Evolutionary conservation across 2,888 invertebrate genomes (phyloP), one percentile per base, ranked within the genome.

Genomic region (Lathronympha strigana): DNA sequence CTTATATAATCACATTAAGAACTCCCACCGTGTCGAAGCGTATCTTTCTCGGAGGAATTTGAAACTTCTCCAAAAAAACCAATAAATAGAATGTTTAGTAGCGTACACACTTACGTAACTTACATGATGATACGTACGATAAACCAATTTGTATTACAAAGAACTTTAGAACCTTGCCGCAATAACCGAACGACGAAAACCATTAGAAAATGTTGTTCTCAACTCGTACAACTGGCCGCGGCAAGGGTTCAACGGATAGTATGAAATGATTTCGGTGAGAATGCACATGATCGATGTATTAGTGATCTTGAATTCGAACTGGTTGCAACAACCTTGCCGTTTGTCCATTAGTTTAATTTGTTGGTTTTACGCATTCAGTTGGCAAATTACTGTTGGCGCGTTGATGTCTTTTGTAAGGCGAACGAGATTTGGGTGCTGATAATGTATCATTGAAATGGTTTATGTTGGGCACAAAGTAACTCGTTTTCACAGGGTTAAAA

Each of bases 241-340:
- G 19, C 31, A 57, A 13, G 28, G 43, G 28, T 25, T 15, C 31
- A 45, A 21, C 28, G 11, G 6, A 17, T 17, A 13, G 15, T 17
- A 38, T 19, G 4, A 19, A 21, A 21, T 43, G 1, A 21, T 43
- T 43, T 21, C 11, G 9, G 47, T 17, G 49, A 50, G 57, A 40
- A 51, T 51, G 43, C 43, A 51, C 43, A 64, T 73, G 71, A 76
- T 73, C 69, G 71, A 80, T 77, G 69, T 61, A n/a, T n/a, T n/a
- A 31, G 13, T 78, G 77, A 74, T 76, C 76, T 79, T 79, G 77
- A 73, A 68, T 60, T 71, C 45, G 55, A 70, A 68, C 72, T 63
- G 58, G 57, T 74, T 72, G 72, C 72, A 71, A 63, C 66, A 62
- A 61, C 70, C 72, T 75, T 77, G 75, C 45, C n/a, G n/a, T 19